Conservation (phyloP, 2,797 vertebrate genomes). For the Anableps anableps region DNA sequence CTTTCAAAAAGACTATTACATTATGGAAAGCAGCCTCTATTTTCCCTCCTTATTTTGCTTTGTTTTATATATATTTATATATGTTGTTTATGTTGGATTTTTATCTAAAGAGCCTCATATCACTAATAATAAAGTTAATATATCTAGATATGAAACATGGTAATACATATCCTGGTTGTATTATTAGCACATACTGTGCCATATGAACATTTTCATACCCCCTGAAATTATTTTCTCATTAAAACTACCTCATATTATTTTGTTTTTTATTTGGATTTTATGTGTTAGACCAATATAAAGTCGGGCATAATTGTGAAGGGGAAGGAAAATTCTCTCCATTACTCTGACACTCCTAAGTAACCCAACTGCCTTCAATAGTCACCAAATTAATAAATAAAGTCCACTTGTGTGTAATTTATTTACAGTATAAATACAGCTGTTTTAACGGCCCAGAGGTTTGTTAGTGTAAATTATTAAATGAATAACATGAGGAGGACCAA, state of each 20-base stretch:
- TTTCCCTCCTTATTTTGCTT: slow-evolving; percentile 77
- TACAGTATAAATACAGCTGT: neutral
- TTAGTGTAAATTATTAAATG: neutral
- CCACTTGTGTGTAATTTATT: neutral
- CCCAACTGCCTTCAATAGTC: neutral
- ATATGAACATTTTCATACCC: neutral
- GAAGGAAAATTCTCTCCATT: neutral
- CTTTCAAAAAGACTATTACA: slow-evolving; percentile 60
- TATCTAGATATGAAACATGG: slow-evolving; percentile 8
- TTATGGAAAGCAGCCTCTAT: slow-evolving; percentile 82
- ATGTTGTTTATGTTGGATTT: slow-evolving; percentile 78
- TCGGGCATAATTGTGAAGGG: neutral
- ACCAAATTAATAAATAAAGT: neutral
- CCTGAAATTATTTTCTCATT: neutral
- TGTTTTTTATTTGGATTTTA: neutral
- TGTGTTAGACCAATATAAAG: neutral
- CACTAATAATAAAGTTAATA: slow-evolving; percentile 51
- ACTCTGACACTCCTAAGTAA: neutral
- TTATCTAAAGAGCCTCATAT: slow-evolving; percentile 85
- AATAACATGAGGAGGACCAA: neutral
- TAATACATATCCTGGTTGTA: slow-evolving; percentile 23
- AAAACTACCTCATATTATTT: neutral
- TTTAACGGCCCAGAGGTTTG: neutral
- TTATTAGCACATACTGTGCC: slow-evolving; percentile 5
- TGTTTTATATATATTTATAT: slow-evolving; percentile 80